These are phyloP conservation scores for Parnassius smintheus DNA, from an alignment of 2,888 invertebrate genomes.

Conservation along the genomic window DNA sequence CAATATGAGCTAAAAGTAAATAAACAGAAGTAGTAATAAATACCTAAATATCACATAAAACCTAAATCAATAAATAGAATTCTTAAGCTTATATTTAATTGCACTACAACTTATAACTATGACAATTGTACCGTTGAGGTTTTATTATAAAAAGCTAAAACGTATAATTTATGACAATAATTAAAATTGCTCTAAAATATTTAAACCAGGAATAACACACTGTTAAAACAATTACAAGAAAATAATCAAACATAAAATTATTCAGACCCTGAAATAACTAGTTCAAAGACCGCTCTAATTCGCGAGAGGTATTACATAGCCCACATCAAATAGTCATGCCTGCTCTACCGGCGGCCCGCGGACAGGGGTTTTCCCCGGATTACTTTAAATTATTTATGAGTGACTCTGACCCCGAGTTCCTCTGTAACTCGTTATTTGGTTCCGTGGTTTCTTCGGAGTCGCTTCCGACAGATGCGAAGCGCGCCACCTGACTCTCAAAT, in stretches of 20 bases:
- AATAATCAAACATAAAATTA: constrained; percentile 24
- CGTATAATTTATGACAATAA: too few species aligned
- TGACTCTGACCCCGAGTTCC: constrained; percentile 64
- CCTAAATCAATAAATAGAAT: too few species aligned
- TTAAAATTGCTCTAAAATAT: too few species aligned
- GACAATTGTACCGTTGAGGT: too few species aligned
- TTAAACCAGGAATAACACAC: too few species aligned
- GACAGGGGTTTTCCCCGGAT: constrained; percentile 75
- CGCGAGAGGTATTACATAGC: constrained; percentile 54
- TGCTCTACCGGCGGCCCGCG: constrained; percentile 55
- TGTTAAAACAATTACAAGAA: constrained; percentile 14
- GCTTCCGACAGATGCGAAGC: constrained; percentile 42
- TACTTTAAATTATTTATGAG: constrained; percentile 80
- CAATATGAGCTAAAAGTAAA: too few species aligned
- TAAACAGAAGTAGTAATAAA: too few species aligned
- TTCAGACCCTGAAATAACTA: constrained; percentile 33
- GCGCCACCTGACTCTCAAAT: constrained; percentile 66
- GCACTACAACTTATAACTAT: too few species aligned
- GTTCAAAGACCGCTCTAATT: constrained; percentile 54
- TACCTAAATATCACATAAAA: too few species aligned
- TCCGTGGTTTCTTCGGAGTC: constrained; percentile 36
- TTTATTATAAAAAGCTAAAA: too few species aligned
- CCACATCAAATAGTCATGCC: constrained; percentile 68
- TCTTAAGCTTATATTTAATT: too few species aligned
- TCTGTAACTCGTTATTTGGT: constrained; percentile 43